Evolutionary conservation across 2,113 vertebrate species (phyloP), one percentile per base, ranked within the genome.

Genomic region (Pomatostomus ruficeps): DNA sequence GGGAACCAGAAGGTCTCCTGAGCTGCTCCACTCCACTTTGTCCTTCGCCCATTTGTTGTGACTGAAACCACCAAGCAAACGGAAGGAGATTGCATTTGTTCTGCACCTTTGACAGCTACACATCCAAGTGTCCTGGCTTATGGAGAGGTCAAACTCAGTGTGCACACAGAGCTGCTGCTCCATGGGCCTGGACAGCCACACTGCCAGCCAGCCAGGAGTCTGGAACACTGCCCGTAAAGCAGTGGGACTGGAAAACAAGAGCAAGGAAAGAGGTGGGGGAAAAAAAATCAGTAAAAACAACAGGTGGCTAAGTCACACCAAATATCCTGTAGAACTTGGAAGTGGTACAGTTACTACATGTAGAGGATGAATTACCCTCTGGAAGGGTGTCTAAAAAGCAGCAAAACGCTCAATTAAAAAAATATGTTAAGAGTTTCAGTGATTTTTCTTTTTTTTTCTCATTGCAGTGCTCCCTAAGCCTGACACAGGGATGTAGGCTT

Each of bases 231-330:
- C 31, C 58, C n/a, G 82, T 85, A 51, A 85, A 72, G 67, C 63
- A 74, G 35, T 25, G 59, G 46, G 89, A 88, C 12, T 90, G 55
- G 38, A 76, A 92, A 96, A 93, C 49, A 74, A 90, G 42, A 61
- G 24, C 33, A 51, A 76, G 71, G 24, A 49, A 62, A 79, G 83
- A 26, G 23, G 26, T 74, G 38, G n/a, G 38, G n/a, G 14, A 11
- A 45, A 88, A 84, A 77, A 86, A 81, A 29, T 19, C 15, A 57
- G 42, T 66, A 18, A 83, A 95, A 95, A 86, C n/a, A 90, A 75
- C 79, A 91, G 82, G 85, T 94, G 90, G 71, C 36, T 52, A 51
- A 68, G 68, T 77, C 75, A 80, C 71, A 75, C 63, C 72, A 86
- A 91, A 92, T 67, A 87, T 59, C 76, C 61, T 49, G 77, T 21